Evolutionary conservation across 2,113 vertebrate species (phyloP).

Genomic region (Myrmecobius fasciatus): DNA sequence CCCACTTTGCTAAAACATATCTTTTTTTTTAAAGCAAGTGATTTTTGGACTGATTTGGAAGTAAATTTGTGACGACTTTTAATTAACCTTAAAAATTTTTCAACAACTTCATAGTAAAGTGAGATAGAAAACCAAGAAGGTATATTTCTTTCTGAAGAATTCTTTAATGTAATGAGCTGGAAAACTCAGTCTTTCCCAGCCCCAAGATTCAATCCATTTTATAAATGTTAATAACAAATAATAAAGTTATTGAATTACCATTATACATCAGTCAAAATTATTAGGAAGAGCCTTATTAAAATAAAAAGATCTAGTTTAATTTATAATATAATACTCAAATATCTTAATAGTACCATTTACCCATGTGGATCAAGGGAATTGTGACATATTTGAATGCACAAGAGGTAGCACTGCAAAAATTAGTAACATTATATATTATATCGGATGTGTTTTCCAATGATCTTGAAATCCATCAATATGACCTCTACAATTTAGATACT

Average conservation of each 20-base stretch:
- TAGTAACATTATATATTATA: background rate
- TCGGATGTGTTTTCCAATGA: background rate
- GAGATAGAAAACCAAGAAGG: background rate
- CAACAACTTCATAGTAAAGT: slow-evolving; percentile 18
- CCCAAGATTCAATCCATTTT: slow-evolving; percentile 8
- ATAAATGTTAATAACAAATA: background rate
- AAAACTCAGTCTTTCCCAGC: background rate
- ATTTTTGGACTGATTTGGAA: background rate
- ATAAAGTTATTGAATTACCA: background rate
- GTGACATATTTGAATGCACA: background rate
- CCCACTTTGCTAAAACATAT: slow-evolving; percentile 4
- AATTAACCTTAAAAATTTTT: slow-evolving; percentile 28
- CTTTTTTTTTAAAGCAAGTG: background rate
- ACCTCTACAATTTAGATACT: background rate
- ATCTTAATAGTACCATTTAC: background rate
- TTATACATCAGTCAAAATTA: background rate
- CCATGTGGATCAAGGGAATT: background rate
- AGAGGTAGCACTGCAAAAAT: background rate
- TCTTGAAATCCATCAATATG: background rate
- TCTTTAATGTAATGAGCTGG: background rate
- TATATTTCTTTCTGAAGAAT: background rate
- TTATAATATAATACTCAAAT: background rate
- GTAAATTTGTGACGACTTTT: background rate
- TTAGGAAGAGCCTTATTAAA: background rate
- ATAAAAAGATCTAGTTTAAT: background rate